Percentiles rank a stretch among this genome's conserved stretches.
These are phyloP conservation scores for Onychomys torridus DNA, from an alignment of 2,797 vertebrate genomes.

Conservation along the genomic window DNA sequence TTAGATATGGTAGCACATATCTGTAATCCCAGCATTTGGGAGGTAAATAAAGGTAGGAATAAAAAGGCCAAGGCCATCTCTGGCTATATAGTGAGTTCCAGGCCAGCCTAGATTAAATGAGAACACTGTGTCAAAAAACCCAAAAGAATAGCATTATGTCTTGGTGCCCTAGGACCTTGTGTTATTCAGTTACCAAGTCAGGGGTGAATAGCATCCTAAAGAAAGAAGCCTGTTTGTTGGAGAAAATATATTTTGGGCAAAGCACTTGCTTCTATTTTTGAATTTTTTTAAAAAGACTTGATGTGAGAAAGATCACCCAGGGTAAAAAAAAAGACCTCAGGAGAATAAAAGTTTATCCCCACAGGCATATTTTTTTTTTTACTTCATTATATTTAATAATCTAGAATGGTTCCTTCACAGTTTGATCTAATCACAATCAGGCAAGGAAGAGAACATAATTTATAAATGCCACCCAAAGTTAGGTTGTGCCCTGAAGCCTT, in stretches of 20 bases:
- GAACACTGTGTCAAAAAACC: background rate
- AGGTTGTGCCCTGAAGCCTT: constrained; percentile 50
- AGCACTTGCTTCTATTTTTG: constrained; percentile 59
- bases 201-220: background rate
- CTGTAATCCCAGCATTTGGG: background rate
- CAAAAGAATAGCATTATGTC: background rate
- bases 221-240: background rate
- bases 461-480: constrained; percentile 66
- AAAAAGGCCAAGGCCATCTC: background rate
- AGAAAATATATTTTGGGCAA: constrained; percentile 54
- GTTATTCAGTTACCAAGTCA: constrained; percentile 40
- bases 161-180: background rate
- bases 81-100: background rate
- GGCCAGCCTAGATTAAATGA: background rate
- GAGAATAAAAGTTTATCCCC: constrained; percentile 63
- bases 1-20: background rate
- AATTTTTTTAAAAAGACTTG: constrained; percentile 52
- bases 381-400: constrained; percentile 68
- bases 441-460: constrained; percentile 46
- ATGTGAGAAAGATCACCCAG: constrained; percentile 61
- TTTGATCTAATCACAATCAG: constrained; percentile 65
- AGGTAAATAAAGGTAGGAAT: background rate
- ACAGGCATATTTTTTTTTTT: constrained; percentile 70
- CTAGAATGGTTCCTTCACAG: constrained; percentile 60
- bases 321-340: constrained; percentile 49